These are phyloP conservation scores for Oscheius sp. DNA, from an alignment of 2,888 invertebrate species.

Conservation along the genomic window DNA sequence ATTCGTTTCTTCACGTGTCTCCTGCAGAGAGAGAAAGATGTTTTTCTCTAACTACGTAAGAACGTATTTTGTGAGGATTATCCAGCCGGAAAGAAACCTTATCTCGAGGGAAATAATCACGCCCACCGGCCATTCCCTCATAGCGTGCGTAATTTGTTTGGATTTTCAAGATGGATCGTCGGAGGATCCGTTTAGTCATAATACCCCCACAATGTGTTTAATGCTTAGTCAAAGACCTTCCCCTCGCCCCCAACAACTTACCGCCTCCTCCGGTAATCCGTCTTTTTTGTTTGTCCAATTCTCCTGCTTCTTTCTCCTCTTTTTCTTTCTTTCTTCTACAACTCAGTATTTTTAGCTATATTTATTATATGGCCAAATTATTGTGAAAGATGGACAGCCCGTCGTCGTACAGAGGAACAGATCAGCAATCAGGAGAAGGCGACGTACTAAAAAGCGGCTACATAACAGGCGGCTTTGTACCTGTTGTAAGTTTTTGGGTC, in stretches of 20 bases:
- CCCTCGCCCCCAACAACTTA: background rate
- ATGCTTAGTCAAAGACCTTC: background rate
- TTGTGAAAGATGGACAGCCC: background rate
- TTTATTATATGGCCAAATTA: conserved; percentile 6
- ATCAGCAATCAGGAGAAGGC: too few species aligned
- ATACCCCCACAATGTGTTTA: background rate
- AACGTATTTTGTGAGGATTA: too few species aligned
- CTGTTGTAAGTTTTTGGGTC: conserved; percentile 19
- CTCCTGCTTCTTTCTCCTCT: background rate
- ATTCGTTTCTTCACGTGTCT: too few species aligned
- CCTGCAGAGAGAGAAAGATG: too few species aligned
- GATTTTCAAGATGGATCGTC: too few species aligned
- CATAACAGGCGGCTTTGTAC: conserved; percentile 23
- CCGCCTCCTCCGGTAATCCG: background rate
- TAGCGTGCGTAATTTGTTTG: too few species aligned
- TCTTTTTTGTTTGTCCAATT: too few species aligned
- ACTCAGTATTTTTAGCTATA: background rate
- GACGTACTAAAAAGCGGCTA: conserved; percentile 28
- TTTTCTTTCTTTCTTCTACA: background rate
- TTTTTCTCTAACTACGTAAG: too few species aligned
- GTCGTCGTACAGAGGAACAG: too few species aligned
- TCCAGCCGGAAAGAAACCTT: too few species aligned
- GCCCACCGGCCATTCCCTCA: too few species aligned
- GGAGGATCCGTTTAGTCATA: background rate
- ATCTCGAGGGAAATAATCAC: too few species aligned